Conservation (phyloP, 92 coral and sea anemone species). For the Paramuricea clavata region DNA sequence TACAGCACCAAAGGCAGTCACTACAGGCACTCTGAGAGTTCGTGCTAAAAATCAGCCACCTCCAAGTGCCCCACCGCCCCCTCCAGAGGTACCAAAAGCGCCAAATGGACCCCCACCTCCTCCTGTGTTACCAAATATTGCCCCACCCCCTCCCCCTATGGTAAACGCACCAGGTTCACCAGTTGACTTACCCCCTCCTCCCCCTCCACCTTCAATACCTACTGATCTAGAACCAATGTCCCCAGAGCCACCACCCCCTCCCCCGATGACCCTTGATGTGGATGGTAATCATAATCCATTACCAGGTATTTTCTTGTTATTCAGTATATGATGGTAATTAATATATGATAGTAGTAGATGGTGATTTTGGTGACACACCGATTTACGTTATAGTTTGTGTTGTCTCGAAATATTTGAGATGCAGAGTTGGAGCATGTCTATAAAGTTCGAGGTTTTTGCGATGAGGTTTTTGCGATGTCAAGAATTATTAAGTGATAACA, state of each 20-base stretch:
- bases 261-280: slow-evolving; percentile 42
- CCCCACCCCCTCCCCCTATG: slow-evolving; percentile 63
- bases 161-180: slow-evolving; percentile 62
- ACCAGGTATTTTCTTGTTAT: slow-evolving; percentile 67
- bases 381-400: no score
- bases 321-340: no score
- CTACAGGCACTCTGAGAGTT: slow-evolving; percentile 68
- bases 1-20: slow-evolving; percentile 81
- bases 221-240: slow-evolving; percentile 47
- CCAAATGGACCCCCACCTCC: slow-evolving; percentile 43
- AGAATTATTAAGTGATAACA: no score
- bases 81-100: slow-evolving; percentile 52
- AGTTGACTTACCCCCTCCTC: slow-evolving; percentile 74
- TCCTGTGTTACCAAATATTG: slow-evolving; percentile 57
- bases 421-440: no score
- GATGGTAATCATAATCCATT: slow-evolving; percentile 49
- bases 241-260: slow-evolving; percentile 68
- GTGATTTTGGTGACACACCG: no score
- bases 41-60: slow-evolving; percentile 67
- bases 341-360: no score
- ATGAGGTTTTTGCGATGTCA: no score
- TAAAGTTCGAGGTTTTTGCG: no score
- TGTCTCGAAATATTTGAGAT: no score
- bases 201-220: slow-evolving; percentile 85
- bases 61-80: slow-evolving; percentile 54